A percentile compares a stretch with the other conserved stretches of the same genome.
phyloP scores from a whole-genome alignment of 2,797 vertebrate species.

The Ceryle rudis region DNA sequence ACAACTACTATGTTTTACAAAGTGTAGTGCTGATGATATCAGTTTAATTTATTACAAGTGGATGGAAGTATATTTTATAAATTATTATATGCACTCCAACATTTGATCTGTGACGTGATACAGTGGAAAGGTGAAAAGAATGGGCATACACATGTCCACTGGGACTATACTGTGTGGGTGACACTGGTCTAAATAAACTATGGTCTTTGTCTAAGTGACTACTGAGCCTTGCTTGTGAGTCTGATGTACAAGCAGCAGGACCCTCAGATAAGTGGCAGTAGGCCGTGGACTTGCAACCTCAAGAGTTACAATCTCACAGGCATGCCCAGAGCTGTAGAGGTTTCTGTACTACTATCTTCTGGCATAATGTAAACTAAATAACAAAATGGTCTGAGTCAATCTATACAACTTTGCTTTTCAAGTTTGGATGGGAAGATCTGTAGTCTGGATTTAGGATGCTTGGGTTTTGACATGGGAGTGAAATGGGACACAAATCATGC shows the following conservation, averaged over 20 bases:
- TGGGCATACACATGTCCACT: not conserved
- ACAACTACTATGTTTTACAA: not conserved
- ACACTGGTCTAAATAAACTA: not conserved
- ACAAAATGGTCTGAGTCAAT: not conserved
- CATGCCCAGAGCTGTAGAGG: not conserved
- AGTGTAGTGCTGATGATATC: not conserved
- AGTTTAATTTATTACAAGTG: slow-evolving; percentile 17
- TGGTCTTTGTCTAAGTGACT: not conserved
- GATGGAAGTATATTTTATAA: not conserved
- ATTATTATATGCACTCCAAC: not conserved
- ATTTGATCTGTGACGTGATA: not conserved
- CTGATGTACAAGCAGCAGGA: not conserved
- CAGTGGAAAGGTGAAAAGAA: not conserved
- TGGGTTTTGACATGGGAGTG: rapidly evolving
- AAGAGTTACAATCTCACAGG: not conserved
- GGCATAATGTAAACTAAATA: not conserved
- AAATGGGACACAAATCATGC: not conserved
- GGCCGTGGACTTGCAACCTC: not conserved
- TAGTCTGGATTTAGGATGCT: not conserved
- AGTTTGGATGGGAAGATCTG: not conserved
- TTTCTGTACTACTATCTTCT: not conserved
- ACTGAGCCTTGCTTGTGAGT: not conserved
- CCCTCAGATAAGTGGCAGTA: not conserved
- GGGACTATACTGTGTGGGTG: rapidly evolving
- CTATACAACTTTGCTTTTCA: not conserved